Evolutionary conservation across 2,888 invertebrate species (phyloP).

Genomic region (Macrostomum cliftonense): DNA sequence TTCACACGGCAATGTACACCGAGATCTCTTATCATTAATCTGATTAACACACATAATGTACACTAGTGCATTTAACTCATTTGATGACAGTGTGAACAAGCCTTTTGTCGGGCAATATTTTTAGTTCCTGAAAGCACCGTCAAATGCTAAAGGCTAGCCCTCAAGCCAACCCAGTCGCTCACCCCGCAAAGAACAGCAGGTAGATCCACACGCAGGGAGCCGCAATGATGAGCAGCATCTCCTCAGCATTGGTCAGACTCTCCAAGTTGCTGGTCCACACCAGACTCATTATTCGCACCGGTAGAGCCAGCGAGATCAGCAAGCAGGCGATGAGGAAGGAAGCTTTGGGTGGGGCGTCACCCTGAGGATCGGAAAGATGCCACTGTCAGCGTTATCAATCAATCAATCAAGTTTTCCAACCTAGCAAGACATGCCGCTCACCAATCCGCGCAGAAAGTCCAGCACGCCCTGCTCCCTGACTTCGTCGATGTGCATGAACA

Average conservation of each 20-base stretch:
- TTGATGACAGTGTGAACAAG: too few species aligned
- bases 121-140: too few species aligned
- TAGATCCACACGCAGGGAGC: slow-evolving; percentile 92
- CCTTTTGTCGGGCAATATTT: too few species aligned
- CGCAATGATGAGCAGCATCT: slow-evolving; percentile 70
- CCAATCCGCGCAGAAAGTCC: slow-evolving; percentile 75
- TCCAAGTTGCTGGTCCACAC: slow-evolving; percentile 44
- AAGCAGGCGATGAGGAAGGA: slow-evolving; percentile 78
- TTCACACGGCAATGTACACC: too few species aligned
- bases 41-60: too few species aligned
- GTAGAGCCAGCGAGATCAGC: slow-evolving; percentile 68
- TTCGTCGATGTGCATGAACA: slow-evolving; percentile 75
- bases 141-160: too few species aligned
- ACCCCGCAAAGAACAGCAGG: slow-evolving; percentile 97
- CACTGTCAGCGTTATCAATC: too few species aligned
- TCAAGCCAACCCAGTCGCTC: slow-evolving; percentile 22
- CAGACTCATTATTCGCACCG: slow-evolving; percentile 48
- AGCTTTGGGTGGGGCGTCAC: slow-evolving; percentile 65
- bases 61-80: too few species aligned
- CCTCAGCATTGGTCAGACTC: slow-evolving; percentile 45
- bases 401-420: too few species aligned
- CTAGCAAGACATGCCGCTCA: slow-evolving; percentile 37
- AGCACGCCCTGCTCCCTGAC: slow-evolving; percentile 75
- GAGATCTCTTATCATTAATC: too few species aligned
- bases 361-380: background rate